Evolutionary conservation across 2,888 invertebrate genomes (phyloP).

Genomic region (Osedax fenrisi): DNA sequence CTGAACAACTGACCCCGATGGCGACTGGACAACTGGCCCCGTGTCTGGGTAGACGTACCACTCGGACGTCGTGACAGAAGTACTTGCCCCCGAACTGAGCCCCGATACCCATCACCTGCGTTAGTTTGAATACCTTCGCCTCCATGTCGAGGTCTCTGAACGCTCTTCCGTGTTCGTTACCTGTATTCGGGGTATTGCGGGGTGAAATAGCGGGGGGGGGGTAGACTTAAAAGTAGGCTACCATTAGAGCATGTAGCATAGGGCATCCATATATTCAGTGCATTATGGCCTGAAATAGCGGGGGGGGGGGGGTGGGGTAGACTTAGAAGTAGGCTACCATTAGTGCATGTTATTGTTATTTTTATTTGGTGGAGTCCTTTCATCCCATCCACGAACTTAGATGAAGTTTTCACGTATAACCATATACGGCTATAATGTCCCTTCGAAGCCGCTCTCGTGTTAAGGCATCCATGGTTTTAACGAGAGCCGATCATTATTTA

Average conservation of each 20-base stretch:
- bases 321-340: too few relatives aligned
- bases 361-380: too few relatives aligned
- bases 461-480: too few relatives aligned
- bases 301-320: too few relatives aligned
- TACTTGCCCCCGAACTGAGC: constrained; percentile 52
- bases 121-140: constrained; percentile 43
- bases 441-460: too few relatives aligned
- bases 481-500: too few relatives aligned
- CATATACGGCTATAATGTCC: too few relatives aligned
- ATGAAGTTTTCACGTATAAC: too few relatives aligned
- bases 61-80: constrained; percentile 51
- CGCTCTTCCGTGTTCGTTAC: constrained; percentile 49
- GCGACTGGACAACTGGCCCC: constrained; percentile 51
- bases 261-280: constrained; percentile 1
- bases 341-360: too few relatives aligned
- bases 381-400: too few relatives aligned
- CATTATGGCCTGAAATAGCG: neutral
- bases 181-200: too few relatives aligned
- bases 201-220: neutral
- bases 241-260: neutral
- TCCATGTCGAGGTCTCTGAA: constrained; percentile 48
- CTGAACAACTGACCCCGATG: constrained; percentile 51
- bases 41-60: constrained; percentile 48
- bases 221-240: neutral
- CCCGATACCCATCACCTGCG: constrained; percentile 47